Base-by-base conservation (phyloP, 1,140 invertebrate genomes). In the Pteromalus puparum region DNA sequence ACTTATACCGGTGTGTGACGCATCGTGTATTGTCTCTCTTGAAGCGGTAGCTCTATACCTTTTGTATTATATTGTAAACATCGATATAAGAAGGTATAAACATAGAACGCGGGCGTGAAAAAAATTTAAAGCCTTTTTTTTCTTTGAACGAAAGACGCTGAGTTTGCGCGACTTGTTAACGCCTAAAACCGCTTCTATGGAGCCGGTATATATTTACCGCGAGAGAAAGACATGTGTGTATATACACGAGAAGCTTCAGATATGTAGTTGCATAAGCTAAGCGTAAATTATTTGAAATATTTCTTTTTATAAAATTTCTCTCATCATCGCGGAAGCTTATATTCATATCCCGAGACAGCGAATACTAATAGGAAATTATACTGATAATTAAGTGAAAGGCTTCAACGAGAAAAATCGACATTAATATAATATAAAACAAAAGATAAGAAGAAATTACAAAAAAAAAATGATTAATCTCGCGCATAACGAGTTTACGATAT, bases 401-500 rank as follows among this genome's bases (percentile, higher is more conserved):
- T 34, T 5, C 34, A 5, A 5, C 2, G 34, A 34, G 42, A 81
- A 81, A 72, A 81, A 81, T 81, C 18, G 28, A 74, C 24, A 34
- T 42, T 13, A 81, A 74, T 61, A 74, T 5, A 5, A n/a, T 18
- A 82, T 2, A 83, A 67, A 83, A 34, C 48, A 72, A n/a, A n/a
- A n/a, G n/a, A n/a, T n/a, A n/a, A n/a, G n/a, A n/a, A n/a, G n/a
- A n/a, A n/a, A n/a, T n/a, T n/a, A n/a, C n/a, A n/a, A n/a, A n/a
- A n/a, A n/a, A n/a, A n/a, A n/a, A n/a, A n/a, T n/a, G n/a, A 84
- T 84, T 73, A 79, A 84, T 79, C 30, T 73, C 28, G 7, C n/a
- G 30, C 28, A 61, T 38, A 84, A 84, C 67, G 67, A 84, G 42
- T 84, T 79, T 84, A 79, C 73, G 82, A 79, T 84, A 84, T 79